Evolutionary conservation across 2,888 invertebrate genomes (phyloP), one percentile per base, ranked within the genome.

Genomic region (Lordiphosa fenestrarum): DNA sequence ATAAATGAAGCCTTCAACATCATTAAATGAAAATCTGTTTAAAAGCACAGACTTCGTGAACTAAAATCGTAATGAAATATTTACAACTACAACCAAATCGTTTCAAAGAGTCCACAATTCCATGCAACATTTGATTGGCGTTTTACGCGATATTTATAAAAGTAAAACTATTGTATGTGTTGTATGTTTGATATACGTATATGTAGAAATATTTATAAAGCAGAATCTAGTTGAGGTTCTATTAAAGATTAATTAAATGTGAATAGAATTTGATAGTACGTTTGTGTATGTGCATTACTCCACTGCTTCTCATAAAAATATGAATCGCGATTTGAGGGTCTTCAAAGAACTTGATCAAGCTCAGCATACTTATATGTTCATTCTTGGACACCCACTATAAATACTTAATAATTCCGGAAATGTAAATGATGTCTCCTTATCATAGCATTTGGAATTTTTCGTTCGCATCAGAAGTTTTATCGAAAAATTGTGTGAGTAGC

Each of bases 151-250:
- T 60, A 65, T 78, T 71, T 78, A 73, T 71, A 61, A 48, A 58
- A 52, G 50, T 67, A 53, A 57, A 57, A 71, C 48, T 9, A 30
- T 30, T 30, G 30, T 30, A 30, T 57, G 36, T 65, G 70, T 76
- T 76, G 76, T 66, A 66, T 76, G 84, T 76, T 76, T 76, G 76
- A 76, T 85, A 80, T 80, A 80, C 84, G 84, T 77, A 73, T 77
- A 51, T 66, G 35, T 48, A 56, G 36, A 36, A 51, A 42, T 52
- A 64, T 38, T 36, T 66, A 59, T 52, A 66, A 30, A 30, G 10
- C 9, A 30, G 9, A 30, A 30, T 9, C 10, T 30, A 30, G 30
- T 30, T 7, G 2, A 25, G 7, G 7, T 25, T 30, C 10, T 3
- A 30, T 30, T 30, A 10, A 30, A 30, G 10, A 57, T 15, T 12